A percentile compares a stretch with the other conserved stretches of the same genome.
phyloP scores from a whole-genome alignment of 2,113 vertebrate genomes.

The Mormyrus lacerda region DNA sequence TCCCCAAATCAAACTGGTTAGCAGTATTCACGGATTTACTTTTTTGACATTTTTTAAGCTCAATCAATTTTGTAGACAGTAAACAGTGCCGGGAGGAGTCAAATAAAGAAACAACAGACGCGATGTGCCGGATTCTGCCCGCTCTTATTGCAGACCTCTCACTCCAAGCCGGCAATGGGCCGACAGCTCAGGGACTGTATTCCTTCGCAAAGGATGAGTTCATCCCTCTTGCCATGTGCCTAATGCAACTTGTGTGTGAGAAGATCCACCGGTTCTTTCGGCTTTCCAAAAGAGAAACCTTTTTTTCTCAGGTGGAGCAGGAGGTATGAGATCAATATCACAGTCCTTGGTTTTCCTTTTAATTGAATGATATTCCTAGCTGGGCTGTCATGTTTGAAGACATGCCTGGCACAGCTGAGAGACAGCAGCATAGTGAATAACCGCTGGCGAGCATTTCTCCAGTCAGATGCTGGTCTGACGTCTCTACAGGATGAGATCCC shows the following conservation, averaged over 20 bases:
- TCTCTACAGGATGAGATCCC: background rate
- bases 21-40: background rate
- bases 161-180: background rate
- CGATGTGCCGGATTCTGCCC: background rate
- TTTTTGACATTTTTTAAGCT: background rate
- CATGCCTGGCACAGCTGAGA: slow-evolving; percentile 4
- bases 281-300: background rate
- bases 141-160: background rate
- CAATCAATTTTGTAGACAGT: background rate
- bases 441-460: background rate
- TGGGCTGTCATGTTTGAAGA: slow-evolving; percentile 15
- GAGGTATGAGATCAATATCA: background rate
- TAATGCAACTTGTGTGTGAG: background rate
- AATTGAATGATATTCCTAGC: slow-evolving; percentile 10
- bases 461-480: background rate
- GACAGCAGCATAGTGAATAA: background rate
- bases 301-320: background rate
- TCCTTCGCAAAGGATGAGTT: background rate
- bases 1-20: background rate
- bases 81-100: background rate
- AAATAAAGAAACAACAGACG: background rate
- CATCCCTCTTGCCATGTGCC: background rate
- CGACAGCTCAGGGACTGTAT: background rate
- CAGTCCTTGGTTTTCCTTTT: slow-evolving; percentile 16
- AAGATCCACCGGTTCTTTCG: background rate